These are phyloP conservation scores for Cosmorhoe ocellata DNA, from an alignment of 2,888 invertebrate species.

Conservation along the genomic window DNA sequence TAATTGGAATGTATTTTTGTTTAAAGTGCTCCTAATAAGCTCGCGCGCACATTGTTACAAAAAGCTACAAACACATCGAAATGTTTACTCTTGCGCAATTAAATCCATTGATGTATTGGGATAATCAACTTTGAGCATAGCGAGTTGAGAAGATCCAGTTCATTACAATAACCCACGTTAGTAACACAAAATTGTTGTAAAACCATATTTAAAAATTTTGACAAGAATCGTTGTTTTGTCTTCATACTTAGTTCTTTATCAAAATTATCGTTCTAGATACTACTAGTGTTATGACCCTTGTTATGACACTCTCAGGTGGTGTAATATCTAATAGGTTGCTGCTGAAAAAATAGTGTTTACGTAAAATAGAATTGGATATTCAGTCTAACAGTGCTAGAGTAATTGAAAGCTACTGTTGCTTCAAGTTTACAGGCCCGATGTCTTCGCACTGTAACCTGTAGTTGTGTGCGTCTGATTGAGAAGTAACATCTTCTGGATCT, in stretches of 20 bases:
- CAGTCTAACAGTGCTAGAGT: too few relatives aligned
- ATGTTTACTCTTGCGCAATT: constrained; percentile 79
- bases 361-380: too few relatives aligned
- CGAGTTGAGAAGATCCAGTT: constrained; percentile 30
- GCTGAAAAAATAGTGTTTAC: too few relatives aligned
- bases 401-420: background rate
- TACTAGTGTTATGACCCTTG: too few relatives aligned
- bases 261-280: too few relatives aligned
- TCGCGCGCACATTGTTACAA: constrained; percentile 74
- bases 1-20: constrained; percentile 81
- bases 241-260: too few relatives aligned
- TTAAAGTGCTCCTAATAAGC: constrained; percentile 76
- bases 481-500: constrained; percentile 68
- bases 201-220: too few relatives aligned
- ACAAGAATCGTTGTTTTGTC: too few relatives aligned
- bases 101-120: constrained; percentile 76
- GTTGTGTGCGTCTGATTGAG: constrained; percentile 60
- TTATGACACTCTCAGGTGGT: too few relatives aligned
- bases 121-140: constrained; percentile 30
- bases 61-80: constrained; percentile 66
- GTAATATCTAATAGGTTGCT: too few relatives aligned
- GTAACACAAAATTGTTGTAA: too few relatives aligned
- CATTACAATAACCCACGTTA: background rate
- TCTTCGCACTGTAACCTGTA: constrained; percentile 2
- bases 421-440: background rate